phyloP scores from a whole-genome alignment of 2,113 vertebrate genomes.

The Anoura caudifer region DNA sequence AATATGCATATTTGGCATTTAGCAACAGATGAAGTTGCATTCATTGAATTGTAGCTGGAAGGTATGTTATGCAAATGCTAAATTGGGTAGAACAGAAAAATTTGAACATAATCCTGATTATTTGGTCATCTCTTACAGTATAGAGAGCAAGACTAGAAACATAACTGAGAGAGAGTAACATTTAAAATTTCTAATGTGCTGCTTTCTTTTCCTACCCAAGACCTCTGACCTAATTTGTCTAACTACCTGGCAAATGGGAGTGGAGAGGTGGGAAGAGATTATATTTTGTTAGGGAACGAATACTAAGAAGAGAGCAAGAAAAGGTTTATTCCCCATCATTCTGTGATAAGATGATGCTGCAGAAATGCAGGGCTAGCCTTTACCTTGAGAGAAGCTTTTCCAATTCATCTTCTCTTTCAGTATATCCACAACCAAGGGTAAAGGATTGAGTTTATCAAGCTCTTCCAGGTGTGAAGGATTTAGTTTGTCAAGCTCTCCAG shows the following conservation, averaged over 20 bases:
- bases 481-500: not conserved
- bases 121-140: not conserved
- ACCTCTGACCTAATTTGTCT: not conserved
- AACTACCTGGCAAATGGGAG: not conserved
- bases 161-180: not conserved
- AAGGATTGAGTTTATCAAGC: not conserved
- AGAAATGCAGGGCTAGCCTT: not conserved
- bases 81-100: not conserved
- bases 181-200: not conserved
- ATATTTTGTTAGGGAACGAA: not conserved
- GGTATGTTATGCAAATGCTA: constrained; percentile 4
- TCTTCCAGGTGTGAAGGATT: not conserved
- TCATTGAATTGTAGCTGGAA: constrained; percentile 51
- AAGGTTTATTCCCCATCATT: not conserved
- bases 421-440: rapidly evolving
- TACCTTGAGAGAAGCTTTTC: not conserved
- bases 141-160: not conserved
- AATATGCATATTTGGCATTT: not conserved
- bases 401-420: not conserved
- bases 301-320: not conserved
- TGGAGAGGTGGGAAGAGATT: not conserved
- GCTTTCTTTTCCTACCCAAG: not conserved
- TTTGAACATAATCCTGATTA: constrained; percentile 35
- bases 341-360: too few species aligned
- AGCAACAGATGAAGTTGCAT: constrained; percentile 34